Percentiles rank a stretch among this genome's conserved stretches.
phyloP scores from a whole-genome alignment of 2,113 vertebrate species.

The Saimiri boliviensis region DNA sequence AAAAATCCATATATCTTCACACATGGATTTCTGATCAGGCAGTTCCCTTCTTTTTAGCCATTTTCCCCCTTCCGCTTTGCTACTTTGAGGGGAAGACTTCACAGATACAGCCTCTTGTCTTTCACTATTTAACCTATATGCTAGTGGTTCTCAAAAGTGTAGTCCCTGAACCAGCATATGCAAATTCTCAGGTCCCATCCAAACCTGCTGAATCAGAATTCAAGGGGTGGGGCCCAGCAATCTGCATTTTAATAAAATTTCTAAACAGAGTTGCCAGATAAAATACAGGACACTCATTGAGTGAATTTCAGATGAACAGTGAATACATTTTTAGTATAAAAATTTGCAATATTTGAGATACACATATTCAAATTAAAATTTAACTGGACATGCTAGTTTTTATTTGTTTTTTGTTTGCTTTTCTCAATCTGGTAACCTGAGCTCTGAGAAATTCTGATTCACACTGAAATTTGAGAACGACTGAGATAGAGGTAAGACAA shows the following conservation, averaged over 20 bases:
- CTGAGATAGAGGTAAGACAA: background rate
- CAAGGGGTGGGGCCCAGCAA: background rate
- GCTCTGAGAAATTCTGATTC: background rate
- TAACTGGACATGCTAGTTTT: background rate
- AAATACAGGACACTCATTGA: conserved; percentile 21
- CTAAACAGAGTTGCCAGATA: background rate
- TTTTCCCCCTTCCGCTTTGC: background rate
- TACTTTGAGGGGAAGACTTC: background rate
- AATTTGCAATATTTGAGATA: background rate
- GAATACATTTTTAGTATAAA: conserved; percentile 22
- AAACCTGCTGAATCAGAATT: background rate
- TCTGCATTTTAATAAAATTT: conserved; percentile 18
- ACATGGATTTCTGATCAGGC: conserved; percentile 12
- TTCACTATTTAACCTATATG: background rate
- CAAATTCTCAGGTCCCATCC: background rate
- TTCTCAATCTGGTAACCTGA: background rate
- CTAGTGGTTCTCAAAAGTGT: background rate
- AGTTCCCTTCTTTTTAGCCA: background rate
- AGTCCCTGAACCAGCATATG: background rate
- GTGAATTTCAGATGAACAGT: conserved; percentile 38
- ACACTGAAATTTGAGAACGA: background rate
- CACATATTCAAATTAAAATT: conserved; percentile 25
- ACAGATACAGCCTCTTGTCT: background rate
- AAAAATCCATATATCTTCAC: background rate
- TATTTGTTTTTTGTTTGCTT: background rate